Evolutionary conservation across 2,797 vertebrate species (phyloP).

Genomic region (Phrynocephalus forsythii): DNA sequence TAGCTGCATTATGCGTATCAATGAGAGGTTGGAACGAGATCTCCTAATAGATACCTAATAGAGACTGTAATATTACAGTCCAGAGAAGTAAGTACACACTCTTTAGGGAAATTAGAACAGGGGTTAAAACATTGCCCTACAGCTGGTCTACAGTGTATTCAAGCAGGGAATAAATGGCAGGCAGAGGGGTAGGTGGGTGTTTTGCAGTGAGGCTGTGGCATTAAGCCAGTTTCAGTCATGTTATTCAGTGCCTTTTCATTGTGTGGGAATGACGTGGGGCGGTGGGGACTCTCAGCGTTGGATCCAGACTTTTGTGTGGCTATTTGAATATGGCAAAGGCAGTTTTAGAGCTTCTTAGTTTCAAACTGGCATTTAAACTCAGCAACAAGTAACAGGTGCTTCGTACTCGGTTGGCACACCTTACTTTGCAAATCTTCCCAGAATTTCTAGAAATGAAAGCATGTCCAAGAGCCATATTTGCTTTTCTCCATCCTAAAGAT

Average conservation of each 20-base stretch:
- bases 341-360: neutral
- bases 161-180: conserved; percentile 41
- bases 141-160: conserved; percentile 60
- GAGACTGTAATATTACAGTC: conserved; percentile 60
- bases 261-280: neutral
- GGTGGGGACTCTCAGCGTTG: neutral
- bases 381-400: neutral
- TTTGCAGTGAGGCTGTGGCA: conserved; percentile 58
- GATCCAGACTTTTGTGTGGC: neutral
- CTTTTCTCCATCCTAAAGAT: neutral
- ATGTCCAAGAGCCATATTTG: neutral
- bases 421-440: neutral
- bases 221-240: conserved; percentile 63
- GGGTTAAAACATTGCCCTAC: conserved; percentile 68
- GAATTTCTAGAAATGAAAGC: neutral
- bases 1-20: conserved; percentile 39
- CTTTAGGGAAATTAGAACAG: conserved; percentile 66
- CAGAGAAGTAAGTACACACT: conserved; percentile 54
- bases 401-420: neutral
- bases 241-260: conserved; percentile 46
- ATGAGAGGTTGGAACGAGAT: conserved; percentile 44
- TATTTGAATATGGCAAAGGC: neutral
- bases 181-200: neutral
- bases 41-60: conserved; percentile 57
- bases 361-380: neutral